These are phyloP conservation scores for Xiphorhynchus erythropygius DNA, from an alignment of 2,797 vertebrate species.

Conservation along the genomic window DNA sequence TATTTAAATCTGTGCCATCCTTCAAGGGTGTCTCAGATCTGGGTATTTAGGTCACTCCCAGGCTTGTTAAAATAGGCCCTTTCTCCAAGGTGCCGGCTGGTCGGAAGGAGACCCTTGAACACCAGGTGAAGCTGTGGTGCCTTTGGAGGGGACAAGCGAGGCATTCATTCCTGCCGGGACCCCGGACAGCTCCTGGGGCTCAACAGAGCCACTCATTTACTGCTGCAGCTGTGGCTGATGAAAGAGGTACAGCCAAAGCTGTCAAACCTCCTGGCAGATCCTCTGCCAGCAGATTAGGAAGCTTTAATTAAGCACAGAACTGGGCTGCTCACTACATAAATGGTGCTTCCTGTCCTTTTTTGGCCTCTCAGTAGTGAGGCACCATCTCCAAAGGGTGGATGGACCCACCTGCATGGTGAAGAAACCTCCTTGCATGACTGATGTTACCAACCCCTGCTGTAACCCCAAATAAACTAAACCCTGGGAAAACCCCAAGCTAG, in stretches of 20 bases:
- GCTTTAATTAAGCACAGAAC: slow-evolving; percentile 53
- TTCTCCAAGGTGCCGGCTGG: slow-evolving; percentile 43
- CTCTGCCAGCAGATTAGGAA: slow-evolving; percentile 40
- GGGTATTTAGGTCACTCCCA: slow-evolving; percentile 40
- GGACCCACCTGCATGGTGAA: neutral
- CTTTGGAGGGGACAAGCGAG: neutral
- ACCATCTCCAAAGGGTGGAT: neutral
- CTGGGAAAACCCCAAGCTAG: slow-evolving; percentile 17
- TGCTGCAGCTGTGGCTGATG: slow-evolving; percentile 67
- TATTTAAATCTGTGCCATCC: slow-evolving; percentile 25
- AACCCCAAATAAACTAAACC: neutral
- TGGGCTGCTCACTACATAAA: neutral
- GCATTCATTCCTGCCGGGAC: slow-evolving; percentile 27
- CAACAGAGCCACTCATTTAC: slow-evolving; percentile 47
- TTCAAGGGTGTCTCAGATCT: slow-evolving; percentile 31
- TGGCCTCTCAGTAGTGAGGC: neutral
- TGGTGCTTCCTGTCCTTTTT: slow-evolving; percentile 17
- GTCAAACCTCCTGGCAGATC: slow-evolving; percentile 43
- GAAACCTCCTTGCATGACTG: neutral
- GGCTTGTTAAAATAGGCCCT: neutral
- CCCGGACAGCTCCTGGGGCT: neutral
- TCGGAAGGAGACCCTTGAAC: slow-evolving; percentile 41
- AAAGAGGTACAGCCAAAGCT: slow-evolving; percentile 52
- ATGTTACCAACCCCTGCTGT: neutral
- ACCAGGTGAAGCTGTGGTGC: slow-evolving; percentile 57